Conservation (phyloP, 2,888 invertebrate genomes). For the Geophilus truncorum region DNA sequence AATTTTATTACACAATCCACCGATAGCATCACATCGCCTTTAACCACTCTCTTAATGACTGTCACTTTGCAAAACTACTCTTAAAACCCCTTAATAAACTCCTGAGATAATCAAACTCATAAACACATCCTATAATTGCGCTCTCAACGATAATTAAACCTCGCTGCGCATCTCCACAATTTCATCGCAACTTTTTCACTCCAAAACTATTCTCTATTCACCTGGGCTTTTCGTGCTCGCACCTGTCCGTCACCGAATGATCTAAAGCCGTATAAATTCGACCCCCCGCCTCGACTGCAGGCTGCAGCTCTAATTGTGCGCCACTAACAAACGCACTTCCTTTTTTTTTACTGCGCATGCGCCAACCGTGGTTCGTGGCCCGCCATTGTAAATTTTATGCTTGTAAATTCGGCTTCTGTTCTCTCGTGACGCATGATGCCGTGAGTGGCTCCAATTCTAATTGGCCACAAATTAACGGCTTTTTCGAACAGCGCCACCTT, state of each 20-base stretch:
- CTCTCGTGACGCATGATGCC: too few species aligned
- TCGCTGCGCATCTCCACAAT: not conserved
- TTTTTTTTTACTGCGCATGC: not conserved
- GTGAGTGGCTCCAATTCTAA: too few species aligned
- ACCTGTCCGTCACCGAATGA: not conserved
- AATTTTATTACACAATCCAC: not conserved
- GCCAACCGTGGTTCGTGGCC: too few species aligned
- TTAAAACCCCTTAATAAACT: not conserved
- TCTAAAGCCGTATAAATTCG: not conserved
- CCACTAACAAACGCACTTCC: not conserved
- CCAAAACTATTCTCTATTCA: not conserved
- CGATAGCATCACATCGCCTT: not conserved
- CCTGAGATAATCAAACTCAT: not conserved
- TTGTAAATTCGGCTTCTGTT: not conserved
- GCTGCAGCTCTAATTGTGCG: not conserved
- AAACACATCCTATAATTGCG: constrained; percentile 6
- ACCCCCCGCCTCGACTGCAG: not conserved
- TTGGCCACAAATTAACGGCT: not conserved
- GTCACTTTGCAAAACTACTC: not conserved
- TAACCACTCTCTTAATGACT: not conserved
- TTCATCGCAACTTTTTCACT: not conserved
- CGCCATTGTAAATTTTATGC: too few species aligned
- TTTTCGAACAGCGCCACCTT: too few species aligned
- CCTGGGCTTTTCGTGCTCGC: not conserved
- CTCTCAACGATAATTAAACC: not conserved